Base-by-base conservation (phyloP, 2,888 invertebrate genomes). In the Agrotis ipsilon region DNA sequence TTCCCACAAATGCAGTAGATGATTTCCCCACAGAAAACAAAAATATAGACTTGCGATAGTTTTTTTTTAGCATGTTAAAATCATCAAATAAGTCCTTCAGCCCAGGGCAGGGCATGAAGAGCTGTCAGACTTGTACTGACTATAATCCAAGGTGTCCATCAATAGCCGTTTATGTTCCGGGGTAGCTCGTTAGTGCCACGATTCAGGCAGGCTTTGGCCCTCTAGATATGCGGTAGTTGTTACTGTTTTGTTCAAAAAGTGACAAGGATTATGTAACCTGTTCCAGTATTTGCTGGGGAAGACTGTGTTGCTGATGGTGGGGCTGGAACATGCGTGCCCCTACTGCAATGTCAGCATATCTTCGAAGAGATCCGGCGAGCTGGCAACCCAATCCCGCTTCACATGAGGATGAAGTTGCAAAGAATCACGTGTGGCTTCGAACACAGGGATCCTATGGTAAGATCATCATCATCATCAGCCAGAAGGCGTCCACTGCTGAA, bases 391-490 rank as follows among this genome's bases (percentile, higher is more conserved):
- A 91, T 94, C 88, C 91, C 94, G 0, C 49, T 72, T 3, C 63
- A 86, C 62, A 83, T 94, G 71, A 88, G 91, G 21, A 80, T 76
- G 19, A 93, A 90, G 68, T 87, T 95, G 1, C 88, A 88, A 18
- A 75, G 78, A 0, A 77, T 94, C 0, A 85, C 88, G 0, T 95
- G 95, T 69, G 94, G 95, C 0, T 95, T 88, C 67, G 84, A 90
- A 9, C 60, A 46, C 2, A 75, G 80, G 18, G 87, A 91, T 7
- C 94, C 94, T 21, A 69, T 93, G 88, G 95, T 95, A 88, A 82
- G 84, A 32, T 32, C 7, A 32, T 32, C 32, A 32, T 32, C 32
- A 32, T 32, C 32, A 32, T 32, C 32, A 32, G 32, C 7, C 32
- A 7, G 32, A 32, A 32, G 32, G 7, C 32, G 32, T 7, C 32